Conservation (phyloP, 2,797 vertebrate genomes). For the Halcyon leucocephala region DNA sequence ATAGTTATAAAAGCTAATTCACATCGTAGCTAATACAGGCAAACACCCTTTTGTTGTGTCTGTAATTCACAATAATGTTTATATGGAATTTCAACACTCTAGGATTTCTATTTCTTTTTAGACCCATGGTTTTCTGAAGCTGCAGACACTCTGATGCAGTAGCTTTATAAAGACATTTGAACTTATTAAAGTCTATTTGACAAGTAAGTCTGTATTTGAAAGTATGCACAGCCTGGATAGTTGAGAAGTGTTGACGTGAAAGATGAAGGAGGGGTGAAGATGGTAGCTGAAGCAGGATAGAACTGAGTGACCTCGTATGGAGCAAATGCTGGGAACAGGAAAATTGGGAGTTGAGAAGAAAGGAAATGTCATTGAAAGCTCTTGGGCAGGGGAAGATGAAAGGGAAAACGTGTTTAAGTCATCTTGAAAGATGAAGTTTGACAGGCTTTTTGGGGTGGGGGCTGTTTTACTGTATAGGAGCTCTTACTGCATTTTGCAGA, state of each 20-base stretch:
- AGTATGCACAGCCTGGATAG: not conserved
- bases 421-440: not conserved
- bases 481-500: not conserved
- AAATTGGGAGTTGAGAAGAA: not conserved
- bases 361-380: not conserved
- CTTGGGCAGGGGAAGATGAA: not conserved
- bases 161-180: not conserved
- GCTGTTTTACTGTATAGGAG: fast-evolving
- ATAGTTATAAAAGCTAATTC: not conserved
- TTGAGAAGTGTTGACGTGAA: not conserved
- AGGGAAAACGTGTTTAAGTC: not conserved
- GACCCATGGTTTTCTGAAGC: not conserved
- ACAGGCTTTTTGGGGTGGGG: not conserved
- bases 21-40: not conserved
- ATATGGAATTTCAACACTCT: not conserved
- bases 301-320: not conserved
- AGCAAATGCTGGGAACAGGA: not conserved
- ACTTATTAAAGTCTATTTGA: not conserved
- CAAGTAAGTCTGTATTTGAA: not conserved
- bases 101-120: not conserved
- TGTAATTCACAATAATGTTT: not conserved
- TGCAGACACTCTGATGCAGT: not conserved
- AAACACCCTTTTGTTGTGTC: not conserved
- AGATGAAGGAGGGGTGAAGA: not conserved
- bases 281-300: not conserved